These are phyloP conservation scores for Erythrocebus patas DNA, from an alignment of 2,113 vertebrate species.

Conservation along the genomic window DNA sequence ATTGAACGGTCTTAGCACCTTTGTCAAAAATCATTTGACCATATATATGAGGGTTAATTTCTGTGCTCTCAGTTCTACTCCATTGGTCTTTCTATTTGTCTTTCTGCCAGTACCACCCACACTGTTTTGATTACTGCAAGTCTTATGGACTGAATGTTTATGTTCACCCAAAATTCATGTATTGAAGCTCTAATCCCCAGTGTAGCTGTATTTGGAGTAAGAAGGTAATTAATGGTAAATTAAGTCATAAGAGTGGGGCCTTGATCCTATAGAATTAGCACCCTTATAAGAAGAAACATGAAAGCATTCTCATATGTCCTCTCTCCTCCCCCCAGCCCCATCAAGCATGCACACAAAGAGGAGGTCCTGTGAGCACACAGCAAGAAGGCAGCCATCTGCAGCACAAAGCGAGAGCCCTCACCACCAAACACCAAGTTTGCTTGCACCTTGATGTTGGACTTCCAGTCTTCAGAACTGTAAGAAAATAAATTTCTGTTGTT, in stretches of 20 bases:
- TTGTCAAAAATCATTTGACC: neutral
- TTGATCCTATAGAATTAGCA: neutral
- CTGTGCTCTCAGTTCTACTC: neutral
- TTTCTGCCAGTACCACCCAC: neutral
- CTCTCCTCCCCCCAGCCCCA: neutral
- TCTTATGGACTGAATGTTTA: neutral
- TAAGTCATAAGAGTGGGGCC: neutral
- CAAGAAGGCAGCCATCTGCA: neutral
- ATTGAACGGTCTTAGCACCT: neutral
- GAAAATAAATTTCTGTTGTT: neutral
- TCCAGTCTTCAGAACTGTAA: neutral
- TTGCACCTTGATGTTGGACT: neutral
- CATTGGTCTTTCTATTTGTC: neutral
- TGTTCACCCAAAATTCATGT: neutral
- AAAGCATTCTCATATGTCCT: neutral
- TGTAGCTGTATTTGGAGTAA: neutral
- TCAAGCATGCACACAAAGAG: neutral
- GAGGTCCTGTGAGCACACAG: neutral
- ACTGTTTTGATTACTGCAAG: neutral
- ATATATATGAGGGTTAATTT: neutral
- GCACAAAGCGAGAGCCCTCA: neutral
- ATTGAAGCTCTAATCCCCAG: neutral
- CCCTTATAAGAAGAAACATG: no score
- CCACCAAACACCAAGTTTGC: neutral
- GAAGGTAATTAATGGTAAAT: neutral